Evolutionary conservation across 2,888 invertebrate species (phyloP).

Genomic region (Hydroisotoma schaefferi): DNA sequence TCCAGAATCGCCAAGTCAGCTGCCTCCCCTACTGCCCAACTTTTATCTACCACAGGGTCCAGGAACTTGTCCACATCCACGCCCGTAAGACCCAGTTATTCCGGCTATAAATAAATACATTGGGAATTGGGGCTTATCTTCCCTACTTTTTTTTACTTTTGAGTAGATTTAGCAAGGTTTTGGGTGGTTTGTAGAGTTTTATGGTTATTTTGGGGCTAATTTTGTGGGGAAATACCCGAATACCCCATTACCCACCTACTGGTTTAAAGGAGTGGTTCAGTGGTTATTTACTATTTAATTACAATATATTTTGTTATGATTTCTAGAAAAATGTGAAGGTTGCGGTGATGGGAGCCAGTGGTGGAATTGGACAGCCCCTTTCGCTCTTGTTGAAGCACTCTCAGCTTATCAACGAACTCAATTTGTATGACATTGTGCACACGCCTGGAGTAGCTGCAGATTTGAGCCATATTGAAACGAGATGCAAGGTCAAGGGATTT

Average conservation of each 20-base stretch:
- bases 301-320: background rate
- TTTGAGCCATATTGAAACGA: constrained; percentile 93
- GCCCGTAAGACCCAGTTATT: constrained; percentile 34
- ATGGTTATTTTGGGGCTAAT: background rate
- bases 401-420: constrained; percentile 75
- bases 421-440: constrained; percentile 89
- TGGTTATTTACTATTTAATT: too few species aligned
- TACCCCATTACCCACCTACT: too few species aligned
- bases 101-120: too few species aligned
- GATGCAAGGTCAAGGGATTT: constrained; percentile 65
- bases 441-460: constrained; percentile 97
- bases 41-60: constrained; percentile 29
- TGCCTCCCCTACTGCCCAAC: constrained; percentile 21
- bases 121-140: too few species aligned
- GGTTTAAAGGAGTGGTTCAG: too few species aligned
- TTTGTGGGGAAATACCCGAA: too few species aligned
- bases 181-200: background rate
- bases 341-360: constrained; percentile 91
- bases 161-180: too few species aligned
- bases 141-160: too few species aligned
- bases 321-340: constrained; percentile 80
- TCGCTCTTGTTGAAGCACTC: constrained; percentile 87
- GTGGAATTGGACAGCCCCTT: constrained; percentile 97
- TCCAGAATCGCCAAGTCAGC: constrained; percentile 41
- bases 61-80: constrained; percentile 40